Conservation (phyloP, 2,797 vertebrate genomes). For the Peromyscus aztecus region DNA sequence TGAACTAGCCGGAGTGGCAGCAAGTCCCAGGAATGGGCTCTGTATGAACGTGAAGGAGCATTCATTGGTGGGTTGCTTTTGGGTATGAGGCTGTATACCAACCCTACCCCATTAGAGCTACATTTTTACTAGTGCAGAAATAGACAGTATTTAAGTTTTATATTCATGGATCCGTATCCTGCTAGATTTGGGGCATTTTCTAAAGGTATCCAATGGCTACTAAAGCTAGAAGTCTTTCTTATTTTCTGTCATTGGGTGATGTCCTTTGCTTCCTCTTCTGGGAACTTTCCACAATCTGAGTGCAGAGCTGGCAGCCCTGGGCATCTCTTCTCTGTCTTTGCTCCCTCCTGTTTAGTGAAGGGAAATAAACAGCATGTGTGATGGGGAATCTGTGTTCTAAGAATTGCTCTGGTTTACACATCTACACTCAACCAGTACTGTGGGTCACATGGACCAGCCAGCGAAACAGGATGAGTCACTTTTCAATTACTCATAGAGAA, state of each 20-base stretch:
- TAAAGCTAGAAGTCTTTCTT: neutral
- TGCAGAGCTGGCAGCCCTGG: neutral
- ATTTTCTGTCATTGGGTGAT: neutral
- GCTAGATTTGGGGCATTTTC: neutral
- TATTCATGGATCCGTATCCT: neutral
- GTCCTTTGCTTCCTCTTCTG: neutral
- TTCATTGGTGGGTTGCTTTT: neutral
- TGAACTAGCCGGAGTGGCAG: neutral
- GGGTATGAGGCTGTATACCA: neutral
- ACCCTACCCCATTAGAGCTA: neutral
- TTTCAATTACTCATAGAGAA: slow-evolving; percentile 84
- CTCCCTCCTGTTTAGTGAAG: slow-evolving; percentile 15
- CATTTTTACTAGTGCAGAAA: neutral
- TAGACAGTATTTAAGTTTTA: neutral
- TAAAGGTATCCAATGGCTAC: slow-evolving; percentile 10
- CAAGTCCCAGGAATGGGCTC: neutral
- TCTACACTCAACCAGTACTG: slow-evolving; percentile 68
- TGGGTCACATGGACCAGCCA: slow-evolving; percentile 74
- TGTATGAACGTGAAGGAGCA: neutral
- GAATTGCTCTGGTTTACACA: slow-evolving; percentile 82
- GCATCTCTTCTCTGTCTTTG: neutral
- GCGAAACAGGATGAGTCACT: slow-evolving; percentile 85
- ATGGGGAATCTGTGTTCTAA: slow-evolving; percentile 54
- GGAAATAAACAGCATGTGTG: slow-evolving; percentile 55
- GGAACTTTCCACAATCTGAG: neutral